Conservation (phyloP, 2,113 vertebrate genomes). For the Barbus barbus region DNA sequence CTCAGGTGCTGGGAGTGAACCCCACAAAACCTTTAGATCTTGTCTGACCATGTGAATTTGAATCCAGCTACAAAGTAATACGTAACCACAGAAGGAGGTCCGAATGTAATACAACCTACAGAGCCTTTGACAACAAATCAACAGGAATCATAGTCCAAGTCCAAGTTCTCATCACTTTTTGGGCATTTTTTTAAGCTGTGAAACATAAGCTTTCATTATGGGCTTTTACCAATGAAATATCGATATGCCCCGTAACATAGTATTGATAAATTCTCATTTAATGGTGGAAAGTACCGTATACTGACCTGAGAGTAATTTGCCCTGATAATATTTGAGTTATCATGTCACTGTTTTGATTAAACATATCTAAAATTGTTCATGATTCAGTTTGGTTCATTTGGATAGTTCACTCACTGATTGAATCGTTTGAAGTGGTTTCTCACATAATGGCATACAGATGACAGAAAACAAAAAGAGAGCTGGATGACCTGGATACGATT, state of each 20-base stretch:
- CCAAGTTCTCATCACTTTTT: too few species aligned
- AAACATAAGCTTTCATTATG: neutral
- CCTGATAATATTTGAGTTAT: neutral
- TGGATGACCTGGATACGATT: too few species aligned
- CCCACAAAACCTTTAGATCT: slow-evolving; percentile 9
- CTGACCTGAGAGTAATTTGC: neutral
- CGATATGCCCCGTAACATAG: too few species aligned
- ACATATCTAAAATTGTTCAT: too few species aligned
- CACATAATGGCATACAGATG: too few species aligned
- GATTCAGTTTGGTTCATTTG: too few species aligned
- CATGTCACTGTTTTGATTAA: neutral
- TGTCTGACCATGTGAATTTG: neutral
- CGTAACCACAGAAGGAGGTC: neutral
- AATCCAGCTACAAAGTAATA: neutral
- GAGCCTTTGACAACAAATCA: neutral
- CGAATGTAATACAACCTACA: neutral
- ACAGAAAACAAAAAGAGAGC: too few species aligned
- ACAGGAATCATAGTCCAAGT: neutral
- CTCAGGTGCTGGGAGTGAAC: slow-evolving; percentile 19
- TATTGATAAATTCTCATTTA: neutral
- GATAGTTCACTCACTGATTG: too few species aligned
- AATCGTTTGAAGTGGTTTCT: too few species aligned
- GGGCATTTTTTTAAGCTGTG: too few species aligned
- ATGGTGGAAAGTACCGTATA: neutral
- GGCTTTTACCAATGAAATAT: too few species aligned